phyloP scores from a whole-genome alignment of 1,140 invertebrate species.

The Maconellicoccus hirsutus region DNA sequence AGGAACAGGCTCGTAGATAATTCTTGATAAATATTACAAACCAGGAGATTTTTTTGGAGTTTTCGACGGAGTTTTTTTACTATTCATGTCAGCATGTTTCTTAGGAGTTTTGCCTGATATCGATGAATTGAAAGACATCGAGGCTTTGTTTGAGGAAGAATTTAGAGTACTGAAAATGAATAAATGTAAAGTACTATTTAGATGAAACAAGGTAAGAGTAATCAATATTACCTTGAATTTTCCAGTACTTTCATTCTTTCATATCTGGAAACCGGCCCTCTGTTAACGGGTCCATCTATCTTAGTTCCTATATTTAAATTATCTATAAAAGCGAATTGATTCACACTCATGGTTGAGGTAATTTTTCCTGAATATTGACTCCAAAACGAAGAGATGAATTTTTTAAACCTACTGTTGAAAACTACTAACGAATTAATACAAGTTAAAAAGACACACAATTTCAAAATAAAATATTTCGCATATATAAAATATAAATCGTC shows the following conservation, averaged over 20 bases:
- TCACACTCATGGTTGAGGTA: no score
- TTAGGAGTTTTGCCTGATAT: slow-evolving; percentile 34
- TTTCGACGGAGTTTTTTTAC: slow-evolving; percentile 48
- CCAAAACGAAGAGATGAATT: no score
- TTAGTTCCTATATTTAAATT: slow-evolving; percentile 60
- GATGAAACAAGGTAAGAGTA: neutral
- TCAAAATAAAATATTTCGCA: no score
- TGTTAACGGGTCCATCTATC: slow-evolving; percentile 61
- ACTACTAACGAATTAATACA: no score
- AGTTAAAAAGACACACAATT: no score
- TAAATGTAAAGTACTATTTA: neutral
- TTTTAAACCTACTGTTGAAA: no score
- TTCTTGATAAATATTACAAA: slow-evolving; percentile 33
- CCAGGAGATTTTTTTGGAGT: slow-evolving; percentile 46
- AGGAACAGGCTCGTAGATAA: neutral
- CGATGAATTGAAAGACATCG: slow-evolving; percentile 13
- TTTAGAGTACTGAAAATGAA: slow-evolving; percentile 10
- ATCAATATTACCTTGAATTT: slow-evolving; percentile 16
- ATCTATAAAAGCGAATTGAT: slow-evolving; percentile 64
- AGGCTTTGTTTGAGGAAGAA: neutral
- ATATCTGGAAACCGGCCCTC: slow-evolving; percentile 65
- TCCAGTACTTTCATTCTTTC: slow-evolving; percentile 47
- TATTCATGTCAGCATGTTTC: slow-evolving; percentile 15
- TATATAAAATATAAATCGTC: no score
- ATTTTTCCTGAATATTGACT: no score